Evolutionary conservation across 1,140 invertebrate genomes (phyloP).

Genomic region (Thaumatotibia leucotreta): DNA sequence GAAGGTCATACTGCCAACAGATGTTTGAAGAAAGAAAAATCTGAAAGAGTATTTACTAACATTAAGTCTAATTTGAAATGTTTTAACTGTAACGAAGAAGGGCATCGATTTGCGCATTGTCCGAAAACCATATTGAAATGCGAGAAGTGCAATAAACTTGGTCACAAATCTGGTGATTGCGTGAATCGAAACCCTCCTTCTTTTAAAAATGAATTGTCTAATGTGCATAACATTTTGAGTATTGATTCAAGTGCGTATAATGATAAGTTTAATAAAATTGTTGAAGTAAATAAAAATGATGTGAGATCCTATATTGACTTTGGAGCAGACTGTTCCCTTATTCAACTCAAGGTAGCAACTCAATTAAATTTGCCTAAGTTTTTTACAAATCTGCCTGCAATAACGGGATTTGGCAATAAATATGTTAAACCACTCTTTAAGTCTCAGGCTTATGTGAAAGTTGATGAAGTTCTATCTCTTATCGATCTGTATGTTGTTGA

Average conservation of each 20-base stretch:
- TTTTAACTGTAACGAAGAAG: neutral
- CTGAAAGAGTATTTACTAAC: neutral
- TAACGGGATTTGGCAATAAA: too few species aligned
- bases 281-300: neutral
- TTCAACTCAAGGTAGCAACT: too few species aligned
- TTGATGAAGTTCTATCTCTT: too few species aligned
- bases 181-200: neutral
- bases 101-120: neutral
- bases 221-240: neutral
- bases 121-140: neutral
- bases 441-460: too few species aligned
- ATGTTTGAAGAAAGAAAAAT: neutral
- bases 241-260: neutral
- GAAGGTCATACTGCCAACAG: neutral
- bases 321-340: too few species aligned
- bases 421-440: too few species aligned
- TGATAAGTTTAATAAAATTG: neutral
- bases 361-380: too few species aligned
- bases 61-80: neutral
- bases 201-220: neutral
- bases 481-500: too few species aligned
- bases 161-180: neutral
- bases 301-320: neutral
- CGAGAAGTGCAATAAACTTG: neutral
- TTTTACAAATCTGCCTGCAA: too few species aligned